Percentiles rank a stretch among this genome's conserved stretches.
Conservation (phyloP, 2,113 vertebrate genomes). For the Hemiscyllium ocellatum region DNA sequence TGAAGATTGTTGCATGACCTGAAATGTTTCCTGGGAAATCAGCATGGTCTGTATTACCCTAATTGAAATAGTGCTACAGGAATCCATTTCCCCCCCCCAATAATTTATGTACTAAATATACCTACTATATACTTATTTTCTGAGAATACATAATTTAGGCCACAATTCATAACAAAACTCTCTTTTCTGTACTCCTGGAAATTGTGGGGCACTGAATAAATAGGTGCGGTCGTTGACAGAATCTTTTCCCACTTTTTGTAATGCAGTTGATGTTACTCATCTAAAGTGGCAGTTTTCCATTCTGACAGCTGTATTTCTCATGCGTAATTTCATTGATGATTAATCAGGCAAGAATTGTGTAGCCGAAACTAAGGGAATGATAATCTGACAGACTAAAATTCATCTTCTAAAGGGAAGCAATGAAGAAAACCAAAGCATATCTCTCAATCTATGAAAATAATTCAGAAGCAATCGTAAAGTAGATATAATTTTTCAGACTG, state of each 20-base stretch:
- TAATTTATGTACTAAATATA: background rate
- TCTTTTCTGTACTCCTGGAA: background rate
- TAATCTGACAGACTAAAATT: background rate
- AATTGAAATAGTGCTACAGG: background rate
- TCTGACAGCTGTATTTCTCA: background rate
- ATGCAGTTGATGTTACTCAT: background rate
- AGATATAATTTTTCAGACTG: background rate
- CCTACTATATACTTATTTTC: background rate
- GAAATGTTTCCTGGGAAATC: background rate
- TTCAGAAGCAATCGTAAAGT: background rate
- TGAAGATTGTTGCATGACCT: background rate
- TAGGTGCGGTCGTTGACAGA: background rate
- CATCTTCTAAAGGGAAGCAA: background rate
- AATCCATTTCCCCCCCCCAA: background rate
- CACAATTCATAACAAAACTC: background rate
- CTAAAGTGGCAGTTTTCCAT: background rate
- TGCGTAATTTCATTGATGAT: background rate
- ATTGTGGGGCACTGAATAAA: background rate
- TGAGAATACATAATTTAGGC: background rate
- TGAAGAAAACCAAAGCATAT: background rate
- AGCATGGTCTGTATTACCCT: background rate
- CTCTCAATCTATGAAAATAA: background rate
- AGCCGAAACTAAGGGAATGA: background rate
- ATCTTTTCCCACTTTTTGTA: background rate
- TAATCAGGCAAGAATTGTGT: background rate